Evolutionary conservation across 2,888 invertebrate genomes (phyloP).

Genomic region (Erebia ligea): DNA sequence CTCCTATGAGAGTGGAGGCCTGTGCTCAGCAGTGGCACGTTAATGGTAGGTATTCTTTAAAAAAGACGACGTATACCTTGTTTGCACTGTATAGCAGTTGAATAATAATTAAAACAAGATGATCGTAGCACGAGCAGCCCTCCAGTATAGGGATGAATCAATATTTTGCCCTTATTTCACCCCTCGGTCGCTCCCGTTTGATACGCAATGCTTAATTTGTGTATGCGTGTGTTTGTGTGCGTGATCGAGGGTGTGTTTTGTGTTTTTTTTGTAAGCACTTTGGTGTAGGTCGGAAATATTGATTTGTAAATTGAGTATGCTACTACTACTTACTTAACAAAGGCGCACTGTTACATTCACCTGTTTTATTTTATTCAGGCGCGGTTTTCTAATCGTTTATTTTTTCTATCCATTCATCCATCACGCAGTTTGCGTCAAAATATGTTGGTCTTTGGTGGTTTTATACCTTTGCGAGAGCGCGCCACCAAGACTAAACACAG

Average conservation of each 20-base stretch:
- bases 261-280: slow-evolving; percentile 50
- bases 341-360: neutral
- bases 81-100: neutral
- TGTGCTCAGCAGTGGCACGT: no score
- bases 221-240: slow-evolving; percentile 46
- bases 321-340: neutral
- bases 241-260: slow-evolving; percentile 45
- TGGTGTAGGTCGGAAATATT: slow-evolving; percentile 59
- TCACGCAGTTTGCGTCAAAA: no score
- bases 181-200: slow-evolving; percentile 49
- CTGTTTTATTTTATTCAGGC: neutral
- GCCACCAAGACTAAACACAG: no score
- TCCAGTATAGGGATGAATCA: slow-evolving; percentile 57
- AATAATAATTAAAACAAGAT: slow-evolving; percentile 35
- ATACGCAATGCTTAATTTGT: slow-evolving; percentile 48
- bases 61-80: no score
- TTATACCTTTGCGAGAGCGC: no score
- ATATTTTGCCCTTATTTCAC: slow-evolving; percentile 61
- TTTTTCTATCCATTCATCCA: neutral
- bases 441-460: no score
- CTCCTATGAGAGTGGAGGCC: no score
- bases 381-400: neutral
- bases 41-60: no score
- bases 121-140: slow-evolving; percentile 39
- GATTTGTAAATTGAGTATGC: slow-evolving; percentile 48